Percentiles rank a stretch among this genome's conserved stretches.
Conservation (phyloP, 2,113 vertebrate genomes). For the Saguinus midas region DNA sequence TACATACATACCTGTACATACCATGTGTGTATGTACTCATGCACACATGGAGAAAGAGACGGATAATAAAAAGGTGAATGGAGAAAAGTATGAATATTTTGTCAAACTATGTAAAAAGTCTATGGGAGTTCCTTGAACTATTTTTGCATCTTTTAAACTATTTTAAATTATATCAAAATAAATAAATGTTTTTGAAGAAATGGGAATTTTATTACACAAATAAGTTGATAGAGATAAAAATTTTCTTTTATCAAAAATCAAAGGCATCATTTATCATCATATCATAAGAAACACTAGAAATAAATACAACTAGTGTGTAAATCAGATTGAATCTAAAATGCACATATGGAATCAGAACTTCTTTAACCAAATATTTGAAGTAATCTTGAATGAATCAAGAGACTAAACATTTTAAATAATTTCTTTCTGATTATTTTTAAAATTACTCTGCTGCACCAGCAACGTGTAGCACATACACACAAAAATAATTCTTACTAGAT, state of each 20-base stretch:
- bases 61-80: background rate
- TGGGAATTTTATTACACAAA: background rate
- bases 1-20: rapidly evolving
- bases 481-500: background rate
- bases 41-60: background rate
- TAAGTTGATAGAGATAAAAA: background rate
- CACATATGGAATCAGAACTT: background rate
- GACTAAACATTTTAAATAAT: background rate
- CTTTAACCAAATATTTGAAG: background rate
- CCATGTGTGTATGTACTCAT: background rate
- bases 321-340: background rate
- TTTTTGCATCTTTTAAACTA: background rate
- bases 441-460: background rate
- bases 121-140: background rate
- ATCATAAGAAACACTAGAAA: background rate
- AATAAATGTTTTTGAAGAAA: background rate
- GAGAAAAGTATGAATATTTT: background rate
- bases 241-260: background rate
- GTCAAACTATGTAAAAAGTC: background rate
- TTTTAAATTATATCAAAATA: background rate
- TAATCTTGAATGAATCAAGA: background rate
- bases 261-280: background rate
- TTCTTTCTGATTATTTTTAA: background rate
- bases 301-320: background rate
- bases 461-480: background rate